Evolutionary conservation across 2,113 vertebrate genomes (phyloP).

Genomic region (Otocyon megalotis): DNA sequence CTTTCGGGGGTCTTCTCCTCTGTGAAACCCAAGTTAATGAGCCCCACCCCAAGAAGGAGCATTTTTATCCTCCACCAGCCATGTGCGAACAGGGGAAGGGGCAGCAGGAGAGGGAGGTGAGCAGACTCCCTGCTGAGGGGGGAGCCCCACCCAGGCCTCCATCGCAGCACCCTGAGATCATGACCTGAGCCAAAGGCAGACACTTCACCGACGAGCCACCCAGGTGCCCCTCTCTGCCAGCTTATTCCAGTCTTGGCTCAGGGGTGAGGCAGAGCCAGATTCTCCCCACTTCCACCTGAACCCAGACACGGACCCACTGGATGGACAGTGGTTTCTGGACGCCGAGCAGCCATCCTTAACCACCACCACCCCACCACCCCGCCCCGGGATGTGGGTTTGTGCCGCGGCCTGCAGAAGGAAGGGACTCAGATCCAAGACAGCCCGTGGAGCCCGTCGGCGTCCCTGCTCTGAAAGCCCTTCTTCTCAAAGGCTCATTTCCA

Average conservation of each 20-base stretch:
- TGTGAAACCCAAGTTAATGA: background rate
- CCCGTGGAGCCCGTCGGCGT: no score
- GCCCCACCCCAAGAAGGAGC: background rate
- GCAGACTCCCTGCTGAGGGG: background rate
- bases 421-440: background rate
- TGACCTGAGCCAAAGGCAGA: background rate
- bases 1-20: background rate
- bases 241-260: background rate
- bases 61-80: fast-evolving
- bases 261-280: background rate
- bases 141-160: background rate
- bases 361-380: background rate
- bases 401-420: background rate
- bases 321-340: background rate
- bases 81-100: no score
- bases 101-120: background rate
- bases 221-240: background rate
- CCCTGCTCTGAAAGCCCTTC: background rate
- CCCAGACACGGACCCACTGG: background rate
- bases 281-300: background rate
- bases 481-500: background rate
- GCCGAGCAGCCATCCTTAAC: background rate
- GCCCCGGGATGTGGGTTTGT: background rate
- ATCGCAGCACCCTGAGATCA: background rate
- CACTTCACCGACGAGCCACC: background rate